Base-by-base conservation (phyloP, 2,888 invertebrate genomes). In the Tenodera sinensis region DNA sequence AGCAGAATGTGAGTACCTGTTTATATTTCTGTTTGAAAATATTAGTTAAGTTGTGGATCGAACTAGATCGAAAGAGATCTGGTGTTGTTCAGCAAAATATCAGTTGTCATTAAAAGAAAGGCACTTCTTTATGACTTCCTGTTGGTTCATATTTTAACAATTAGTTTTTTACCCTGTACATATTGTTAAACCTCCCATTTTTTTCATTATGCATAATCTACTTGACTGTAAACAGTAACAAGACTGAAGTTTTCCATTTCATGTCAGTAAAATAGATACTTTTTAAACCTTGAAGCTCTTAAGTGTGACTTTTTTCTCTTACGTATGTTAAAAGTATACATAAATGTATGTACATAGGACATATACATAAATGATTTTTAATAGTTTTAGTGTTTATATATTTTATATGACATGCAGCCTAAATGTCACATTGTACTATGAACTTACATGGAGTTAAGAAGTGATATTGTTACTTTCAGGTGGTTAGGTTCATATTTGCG, bases 1-100 rank as follows among this genome's bases (percentile, higher is more conserved):
- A 97, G 93, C 98, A 98, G 95, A 97, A 98, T 97, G 98, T 98
- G 97, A 95, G 97, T 93, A 91, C 47, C 28, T 47, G 27, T 12
- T 85, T 30, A 7, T 85, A 82, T 47, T 71, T 71, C 25, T 85
- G 47, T 83, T 34, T 30, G 28, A 28, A 34, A 20, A 25, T 71
- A 4, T 71, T 71, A 71, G 0, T 71, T 71, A 71, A 71, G 54
- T 71, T 71, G 30, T 84, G 27, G 15, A 12, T 28, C 42, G 87
- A 30, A 87, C 87, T 87, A 87, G 83, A 87, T 82, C 42, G 87
- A 87, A 87, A 87, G 87, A 87, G 87, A 83, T 87, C 87, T 87
- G 83, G 30, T 87, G 81, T 81, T 54, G 7, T 28, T 71, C 8
- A 71, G 25, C 54, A 20, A 71, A 71, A 20, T 71, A 15, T 71